phyloP scores from a whole-genome alignment of 2,888 invertebrate genomes.

The Pelosia muscerda region DNA sequence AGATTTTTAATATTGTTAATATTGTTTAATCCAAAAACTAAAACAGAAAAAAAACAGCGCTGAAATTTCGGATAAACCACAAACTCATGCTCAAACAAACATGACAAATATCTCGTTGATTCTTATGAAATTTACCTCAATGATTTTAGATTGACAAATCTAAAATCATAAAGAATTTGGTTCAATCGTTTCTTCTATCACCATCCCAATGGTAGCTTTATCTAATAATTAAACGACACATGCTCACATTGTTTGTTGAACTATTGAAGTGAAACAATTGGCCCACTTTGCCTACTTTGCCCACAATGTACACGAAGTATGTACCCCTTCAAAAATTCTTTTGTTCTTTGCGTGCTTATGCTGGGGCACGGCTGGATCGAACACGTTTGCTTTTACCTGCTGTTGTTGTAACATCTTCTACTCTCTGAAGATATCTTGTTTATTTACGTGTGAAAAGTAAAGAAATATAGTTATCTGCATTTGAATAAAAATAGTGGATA shows the following conservation, averaged over 20 bases:
- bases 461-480: background rate
- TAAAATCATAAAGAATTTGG: too few species aligned
- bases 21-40: too few species aligned
- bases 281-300: constrained; percentile 43
- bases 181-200: too few species aligned
- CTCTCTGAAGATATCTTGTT: background rate
- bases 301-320: constrained; percentile 44
- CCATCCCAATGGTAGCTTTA: too few species aligned
- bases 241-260: constrained; percentile 57
- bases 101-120: too few species aligned
- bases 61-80: too few species aligned
- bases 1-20: too few species aligned
- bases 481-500: background rate
- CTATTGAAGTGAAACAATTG: constrained; percentile 66
- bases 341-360: constrained; percentile 27
- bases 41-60: too few species aligned
- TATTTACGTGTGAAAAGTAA: background rate
- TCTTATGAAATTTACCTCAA: too few species aligned
- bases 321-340: constrained; percentile 30
- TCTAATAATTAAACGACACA: constrained; percentile 55
- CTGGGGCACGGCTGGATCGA: background rate
- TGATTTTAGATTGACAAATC: too few species aligned
- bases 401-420: background rate
- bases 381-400: background rate
- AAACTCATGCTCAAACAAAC: too few species aligned